phyloP scores from a whole-genome alignment of 2,113 vertebrate species.

The Percopsis transmontana region DNA sequence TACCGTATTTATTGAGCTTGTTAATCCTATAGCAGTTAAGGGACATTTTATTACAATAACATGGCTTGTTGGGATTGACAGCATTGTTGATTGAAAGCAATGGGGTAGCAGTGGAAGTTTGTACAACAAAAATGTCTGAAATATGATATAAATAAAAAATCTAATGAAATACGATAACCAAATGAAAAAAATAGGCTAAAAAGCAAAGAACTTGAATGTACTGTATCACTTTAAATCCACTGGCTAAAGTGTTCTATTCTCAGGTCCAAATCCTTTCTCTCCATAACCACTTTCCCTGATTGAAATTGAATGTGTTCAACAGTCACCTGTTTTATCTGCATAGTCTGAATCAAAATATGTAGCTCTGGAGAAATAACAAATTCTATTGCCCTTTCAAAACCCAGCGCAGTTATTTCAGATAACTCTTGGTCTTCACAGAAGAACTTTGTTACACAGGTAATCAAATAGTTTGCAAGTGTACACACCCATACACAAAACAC shows the following conservation, averaged over 20 bases:
- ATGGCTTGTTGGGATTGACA: no score
- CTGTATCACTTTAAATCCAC: conserved; percentile 12
- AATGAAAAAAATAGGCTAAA: conserved; percentile 1
- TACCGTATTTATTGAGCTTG: no score
- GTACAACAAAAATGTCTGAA: no score
- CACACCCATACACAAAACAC: neutral
- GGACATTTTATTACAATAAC: no score
- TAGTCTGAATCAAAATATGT: conserved; percentile 17
- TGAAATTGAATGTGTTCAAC: conserved; percentile 18
- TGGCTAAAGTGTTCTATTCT: neutral
- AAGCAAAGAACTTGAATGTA: conserved; percentile 4
- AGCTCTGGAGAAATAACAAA: conserved; percentile 28
- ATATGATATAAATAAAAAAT: no score
- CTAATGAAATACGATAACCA: neutral
- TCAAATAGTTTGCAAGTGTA: neutral
- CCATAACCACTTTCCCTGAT: conserved; percentile 12
- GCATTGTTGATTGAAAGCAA: no score
- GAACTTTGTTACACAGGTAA: neutral
- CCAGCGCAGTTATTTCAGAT: conserved; percentile 36
- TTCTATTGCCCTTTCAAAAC: conserved; percentile 38
- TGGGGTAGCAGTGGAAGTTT: no score
- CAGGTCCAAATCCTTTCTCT: neutral
- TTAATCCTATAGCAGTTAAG: no score
- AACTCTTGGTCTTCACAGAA: conserved; percentile 16
- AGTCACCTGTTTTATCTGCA: conserved; percentile 18